A percentile compares a stretch with the other conserved stretches of the same genome.
Evolutionary conservation across 35 echinoderm and acorn worm species (phyloP).

Genomic region (Acanthaster planci): DNA sequence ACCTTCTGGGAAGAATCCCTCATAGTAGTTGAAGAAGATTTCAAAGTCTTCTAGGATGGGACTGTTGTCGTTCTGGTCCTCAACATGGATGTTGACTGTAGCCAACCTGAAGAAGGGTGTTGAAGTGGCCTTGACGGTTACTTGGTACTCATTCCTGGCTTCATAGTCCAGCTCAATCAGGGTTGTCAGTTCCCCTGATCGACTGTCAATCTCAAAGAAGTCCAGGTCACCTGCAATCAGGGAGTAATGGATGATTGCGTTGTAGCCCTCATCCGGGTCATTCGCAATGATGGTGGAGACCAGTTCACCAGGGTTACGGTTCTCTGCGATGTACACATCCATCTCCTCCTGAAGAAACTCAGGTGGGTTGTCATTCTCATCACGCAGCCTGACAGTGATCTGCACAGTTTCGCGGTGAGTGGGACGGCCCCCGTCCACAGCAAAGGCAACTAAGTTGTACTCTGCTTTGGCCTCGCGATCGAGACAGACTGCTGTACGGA

Average conservation of each 20-base stretch:
- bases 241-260: slow-evolving; percentile 77
- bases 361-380: slow-evolving; percentile 93
- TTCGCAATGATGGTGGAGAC: slow-evolving; percentile 62
- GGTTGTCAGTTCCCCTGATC: slow-evolving; percentile 72
- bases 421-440: slow-evolving; percentile 66
- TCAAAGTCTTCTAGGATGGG: slow-evolving; percentile 89
- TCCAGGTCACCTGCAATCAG: slow-evolving; percentile 68
- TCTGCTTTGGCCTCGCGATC: slow-evolving; percentile 76
- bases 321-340: slow-evolving; percentile 71
- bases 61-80: slow-evolving; percentile 84
- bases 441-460: slow-evolving; percentile 79
- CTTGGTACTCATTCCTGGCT: slow-evolving; percentile 55
- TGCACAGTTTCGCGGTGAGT: slow-evolving; percentile 51
- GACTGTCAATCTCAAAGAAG: slow-evolving; percentile 76
- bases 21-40: slow-evolving; percentile 90
- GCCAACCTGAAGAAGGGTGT: slow-evolving; percentile 76
- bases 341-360: slow-evolving; percentile 47
- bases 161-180: slow-evolving; percentile 81
- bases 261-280: slow-evolving; percentile 79
- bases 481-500: slow-evolving; percentile 63
- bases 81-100: slow-evolving; percentile 61
- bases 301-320: slow-evolving; percentile 55
- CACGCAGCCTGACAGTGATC: slow-evolving; percentile 55
- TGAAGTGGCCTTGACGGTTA: slow-evolving; percentile 74
- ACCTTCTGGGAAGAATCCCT: slow-evolving; percentile 76